A percentile compares a stretch with the other conserved stretches of the same genome.
These are phyloP conservation scores for Leucophenga montana DNA, from an alignment of 2,888 invertebrate genomes.

Conservation along the genomic window DNA sequence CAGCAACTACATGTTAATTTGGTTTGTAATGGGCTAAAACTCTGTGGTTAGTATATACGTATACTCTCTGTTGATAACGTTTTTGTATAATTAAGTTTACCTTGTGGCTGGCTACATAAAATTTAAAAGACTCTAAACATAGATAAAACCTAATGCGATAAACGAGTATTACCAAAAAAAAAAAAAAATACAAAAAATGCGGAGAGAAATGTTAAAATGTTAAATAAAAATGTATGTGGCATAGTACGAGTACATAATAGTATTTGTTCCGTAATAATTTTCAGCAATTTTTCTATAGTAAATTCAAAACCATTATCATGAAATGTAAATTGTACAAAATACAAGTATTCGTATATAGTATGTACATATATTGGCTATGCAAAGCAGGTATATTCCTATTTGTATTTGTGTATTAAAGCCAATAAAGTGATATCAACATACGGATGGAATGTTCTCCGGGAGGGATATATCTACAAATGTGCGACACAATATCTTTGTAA, in stretches of 20 bases:
- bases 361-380: too few relatives aligned
- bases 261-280: constrained; percentile 15
- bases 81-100: too few relatives aligned
- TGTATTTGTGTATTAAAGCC: not conserved
- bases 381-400: not conserved
- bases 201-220: not conserved
- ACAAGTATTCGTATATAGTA: constrained; percentile 8
- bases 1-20: constrained; percentile 1
- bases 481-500: not conserved
- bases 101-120: too few relatives aligned
- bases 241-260: not conserved
- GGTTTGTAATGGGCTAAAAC: constrained; percentile 3
- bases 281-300: not conserved
- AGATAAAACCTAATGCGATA: too few relatives aligned
- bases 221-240: constrained; percentile 15
- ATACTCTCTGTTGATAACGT: too few relatives aligned
- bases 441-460: not conserved
- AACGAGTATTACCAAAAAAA: too few relatives aligned
- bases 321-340: constrained; percentile 17
- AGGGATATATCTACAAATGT: not conserved
- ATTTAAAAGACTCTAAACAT: too few relatives aligned
- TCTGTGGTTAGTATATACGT: not conserved
- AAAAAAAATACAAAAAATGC: too few relatives aligned
- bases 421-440: not conserved
- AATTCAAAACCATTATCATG: constrained; percentile 14